phyloP scores from a whole-genome alignment of 2,113 vertebrate species.

The Nyctibius bracteatus region DNA sequence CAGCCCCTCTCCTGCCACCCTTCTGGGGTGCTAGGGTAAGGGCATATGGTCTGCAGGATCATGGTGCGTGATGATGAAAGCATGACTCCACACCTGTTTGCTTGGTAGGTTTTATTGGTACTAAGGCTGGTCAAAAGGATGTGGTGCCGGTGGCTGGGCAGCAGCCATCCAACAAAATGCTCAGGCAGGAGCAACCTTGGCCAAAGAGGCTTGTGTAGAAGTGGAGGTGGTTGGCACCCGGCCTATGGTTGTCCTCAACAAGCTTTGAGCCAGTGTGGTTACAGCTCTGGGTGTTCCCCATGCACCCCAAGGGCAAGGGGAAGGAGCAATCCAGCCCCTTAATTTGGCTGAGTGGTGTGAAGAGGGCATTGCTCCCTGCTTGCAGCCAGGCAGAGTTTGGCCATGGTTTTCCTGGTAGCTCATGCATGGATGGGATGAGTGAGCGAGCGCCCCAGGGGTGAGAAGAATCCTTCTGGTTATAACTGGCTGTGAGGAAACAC shows the following conservation, averaged over 20 bases:
- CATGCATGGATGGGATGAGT: background rate
- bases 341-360: background rate
- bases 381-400: background rate
- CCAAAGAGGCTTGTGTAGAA: background rate
- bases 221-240: background rate
- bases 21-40: background rate
- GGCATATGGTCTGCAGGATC: background rate
- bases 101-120: rapidly evolving
- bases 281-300: background rate
- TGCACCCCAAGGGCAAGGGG: background rate
- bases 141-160: rapidly evolving
- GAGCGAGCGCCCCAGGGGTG: rapidly evolving
- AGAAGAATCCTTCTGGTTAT: background rate
- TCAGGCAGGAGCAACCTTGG: background rate
- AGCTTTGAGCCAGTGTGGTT: background rate
- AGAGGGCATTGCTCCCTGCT: rapidly evolving
- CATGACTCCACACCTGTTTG: background rate
- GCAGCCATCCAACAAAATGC: background rate
- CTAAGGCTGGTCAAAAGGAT: background rate
- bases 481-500: background rate
- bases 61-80: background rate
- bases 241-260: background rate
- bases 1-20: background rate
- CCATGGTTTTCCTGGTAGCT: background rate
- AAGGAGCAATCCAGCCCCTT: background rate